Percentiles rank a stretch among this genome's conserved stretches.
Conservation (phyloP, 2,888 invertebrate species). For the Cheilosia vernalis region DNA sequence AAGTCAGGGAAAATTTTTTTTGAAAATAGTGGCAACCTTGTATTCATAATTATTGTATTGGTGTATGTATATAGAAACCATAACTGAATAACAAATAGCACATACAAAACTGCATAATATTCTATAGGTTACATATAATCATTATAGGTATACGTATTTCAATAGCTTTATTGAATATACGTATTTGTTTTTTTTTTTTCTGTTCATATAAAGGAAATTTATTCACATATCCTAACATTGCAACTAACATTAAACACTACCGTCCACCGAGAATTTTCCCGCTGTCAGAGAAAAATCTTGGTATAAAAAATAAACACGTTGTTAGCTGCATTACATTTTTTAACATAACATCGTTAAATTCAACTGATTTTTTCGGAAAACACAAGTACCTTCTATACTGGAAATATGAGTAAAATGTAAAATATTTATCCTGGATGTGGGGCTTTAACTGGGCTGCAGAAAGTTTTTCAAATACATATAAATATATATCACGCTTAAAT, state of each 20-base stretch:
- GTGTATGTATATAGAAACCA: no score
- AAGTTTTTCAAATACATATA: conserved; percentile 35
- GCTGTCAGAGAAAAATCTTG: conserved; percentile 47
- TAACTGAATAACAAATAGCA: no score
- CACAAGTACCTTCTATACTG: conserved; percentile 43
- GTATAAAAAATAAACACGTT: conserved; percentile 5
- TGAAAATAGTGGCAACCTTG: no score
- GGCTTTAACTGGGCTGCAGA: conserved; percentile 56
- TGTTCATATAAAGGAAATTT: conserved; percentile 11
- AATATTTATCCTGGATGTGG: conserved; percentile 54
- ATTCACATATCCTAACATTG: conserved; percentile 19
- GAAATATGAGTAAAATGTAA: conserved; percentile 35
- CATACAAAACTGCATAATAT: no score
- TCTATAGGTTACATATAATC: no score
- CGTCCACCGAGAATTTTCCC: conserved; percentile 41
- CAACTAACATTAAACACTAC: conserved; percentile 31
- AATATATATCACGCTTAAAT: conserved; percentile 60
- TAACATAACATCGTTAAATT: conserved; percentile 24
- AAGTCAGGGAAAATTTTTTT: no score
- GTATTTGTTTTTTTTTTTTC: conserved; percentile 1
- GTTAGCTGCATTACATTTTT: conserved; percentile 13
- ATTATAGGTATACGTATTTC: background rate
- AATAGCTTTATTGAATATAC: background rate
- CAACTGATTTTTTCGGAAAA: conserved; percentile 54
- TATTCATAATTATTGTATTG: no score